phyloP scores from a whole-genome alignment of 2,888 invertebrate species.

The Branchellion lobata region DNA sequence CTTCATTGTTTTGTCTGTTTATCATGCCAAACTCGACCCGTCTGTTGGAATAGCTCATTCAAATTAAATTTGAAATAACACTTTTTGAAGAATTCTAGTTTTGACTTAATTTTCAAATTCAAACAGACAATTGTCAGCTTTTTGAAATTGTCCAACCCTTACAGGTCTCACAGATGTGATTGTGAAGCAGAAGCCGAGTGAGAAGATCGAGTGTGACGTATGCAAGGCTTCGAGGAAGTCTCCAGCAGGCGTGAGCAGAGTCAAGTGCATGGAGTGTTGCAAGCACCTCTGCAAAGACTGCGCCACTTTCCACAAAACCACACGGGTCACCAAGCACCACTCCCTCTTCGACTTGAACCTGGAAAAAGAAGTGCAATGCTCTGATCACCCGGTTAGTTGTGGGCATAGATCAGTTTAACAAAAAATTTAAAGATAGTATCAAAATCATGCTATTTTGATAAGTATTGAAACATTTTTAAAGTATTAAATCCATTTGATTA shows the following conservation, averaged over 20 bases:
- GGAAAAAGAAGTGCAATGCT: conserved; percentile 62
- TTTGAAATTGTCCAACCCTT: no score
- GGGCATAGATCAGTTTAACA: not conserved
- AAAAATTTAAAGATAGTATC: no score
- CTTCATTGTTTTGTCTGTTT: not conserved
- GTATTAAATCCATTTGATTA: no score
- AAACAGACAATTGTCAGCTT: not conserved
- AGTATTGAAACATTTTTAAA: no score
- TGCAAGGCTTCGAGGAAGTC: conserved; percentile 57
- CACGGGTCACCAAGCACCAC: conserved; percentile 61
- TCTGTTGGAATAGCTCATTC: no score
- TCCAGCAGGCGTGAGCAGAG: conserved; percentile 53
- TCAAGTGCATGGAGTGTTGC: conserved; percentile 62
- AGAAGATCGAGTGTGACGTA: conserved; percentile 62
- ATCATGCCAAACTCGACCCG: not conserved
- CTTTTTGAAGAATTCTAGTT: not conserved
- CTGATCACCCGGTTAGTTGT: conserved; percentile 28
- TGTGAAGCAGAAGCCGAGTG: conserved; percentile 59
- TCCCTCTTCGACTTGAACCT: conserved; percentile 62
- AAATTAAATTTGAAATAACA: not conserved
- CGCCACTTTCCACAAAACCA: conserved; percentile 60
- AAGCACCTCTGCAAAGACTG: conserved; percentile 61
- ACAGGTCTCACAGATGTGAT: conserved; percentile 61
- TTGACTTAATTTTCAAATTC: not conserved
- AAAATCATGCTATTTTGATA: no score